Conservation (phyloP, 2,888 invertebrate species). For the Strigamia transsilvanica region DNA sequence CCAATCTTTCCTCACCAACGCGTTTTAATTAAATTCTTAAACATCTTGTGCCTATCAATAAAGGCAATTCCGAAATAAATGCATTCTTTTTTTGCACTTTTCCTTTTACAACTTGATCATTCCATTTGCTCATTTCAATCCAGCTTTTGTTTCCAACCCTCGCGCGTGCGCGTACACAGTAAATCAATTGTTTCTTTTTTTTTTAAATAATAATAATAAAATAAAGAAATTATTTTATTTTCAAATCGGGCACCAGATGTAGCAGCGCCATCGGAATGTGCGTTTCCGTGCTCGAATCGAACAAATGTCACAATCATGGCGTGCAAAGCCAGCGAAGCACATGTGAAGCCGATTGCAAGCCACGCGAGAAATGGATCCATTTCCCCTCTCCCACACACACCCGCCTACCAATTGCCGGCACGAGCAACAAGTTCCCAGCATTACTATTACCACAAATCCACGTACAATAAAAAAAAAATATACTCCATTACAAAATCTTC, state of each 20-base stretch:
- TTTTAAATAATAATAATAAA: neutral
- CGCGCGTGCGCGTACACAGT: too few relatives aligned
- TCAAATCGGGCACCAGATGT: neutral
- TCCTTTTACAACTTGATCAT: slow-evolving; percentile 7
- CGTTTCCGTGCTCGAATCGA: neutral
- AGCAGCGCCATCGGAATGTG: neutral
- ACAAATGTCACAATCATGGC: slow-evolving; percentile 49
- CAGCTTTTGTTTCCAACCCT: slow-evolving; percentile 7
- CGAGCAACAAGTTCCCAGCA: slow-evolving; percentile 45
- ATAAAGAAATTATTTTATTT: neutral
- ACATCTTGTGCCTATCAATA: slow-evolving; percentile 48
- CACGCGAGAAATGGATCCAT: slow-evolving; percentile 49
- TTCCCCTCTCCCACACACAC: slow-evolving; percentile 32
- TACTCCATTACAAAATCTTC: neutral
- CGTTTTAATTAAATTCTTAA: slow-evolving; percentile 47
- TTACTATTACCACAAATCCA: slow-evolving; percentile 24
- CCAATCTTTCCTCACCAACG: slow-evolving; percentile 46
- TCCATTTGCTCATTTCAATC: slow-evolving; percentile 38
- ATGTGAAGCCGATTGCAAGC: slow-evolving; percentile 48
- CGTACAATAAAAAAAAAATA: neutral
- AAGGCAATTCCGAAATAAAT: slow-evolving; percentile 31
- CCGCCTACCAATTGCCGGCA: slow-evolving; percentile 20
- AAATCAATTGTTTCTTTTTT: neutral
- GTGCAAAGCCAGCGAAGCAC: slow-evolving; percentile 45
- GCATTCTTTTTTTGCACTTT: neutral